Conservation (phyloP, 2,113 vertebrate species). For the Osmerus mordax region DNA sequence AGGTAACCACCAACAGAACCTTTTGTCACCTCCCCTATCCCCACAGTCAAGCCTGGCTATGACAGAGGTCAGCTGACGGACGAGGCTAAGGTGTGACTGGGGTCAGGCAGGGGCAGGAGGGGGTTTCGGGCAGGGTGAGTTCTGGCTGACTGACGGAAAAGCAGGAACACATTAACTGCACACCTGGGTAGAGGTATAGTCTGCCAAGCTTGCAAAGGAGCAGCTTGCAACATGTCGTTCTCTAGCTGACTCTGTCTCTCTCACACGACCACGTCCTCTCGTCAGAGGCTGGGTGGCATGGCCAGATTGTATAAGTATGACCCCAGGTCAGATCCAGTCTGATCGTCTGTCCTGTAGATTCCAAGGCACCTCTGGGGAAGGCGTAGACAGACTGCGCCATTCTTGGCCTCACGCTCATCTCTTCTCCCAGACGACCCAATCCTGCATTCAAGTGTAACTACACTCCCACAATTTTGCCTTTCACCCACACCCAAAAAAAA, state of each 20-base stretch:
- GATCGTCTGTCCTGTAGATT: slow-evolving; percentile 28
- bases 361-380: slow-evolving; percentile 6
- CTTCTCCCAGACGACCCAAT: no score
- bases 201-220: no score
- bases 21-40: slow-evolving; percentile 15
- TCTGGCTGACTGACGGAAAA: no score
- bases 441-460: no score
- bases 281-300: slow-evolving; percentile 53
- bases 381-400: slow-evolving; percentile 2
- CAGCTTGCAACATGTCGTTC: no score
- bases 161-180: no score
- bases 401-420: neutral
- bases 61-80: neutral
- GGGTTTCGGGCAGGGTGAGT: no score
- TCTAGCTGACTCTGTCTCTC: neutral
- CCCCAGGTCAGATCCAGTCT: slow-evolving; percentile 39
- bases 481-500: no score
- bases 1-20: slow-evolving; percentile 50
- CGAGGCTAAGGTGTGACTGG: neutral
- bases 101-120: no score
- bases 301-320: slow-evolving; percentile 66
- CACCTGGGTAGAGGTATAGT: no score
- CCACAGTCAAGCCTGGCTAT: neutral
- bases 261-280: slow-evolving; percentile 41
- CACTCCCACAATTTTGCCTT: no score